Evolutionary conservation across 2,113 vertebrate genomes (phyloP), one percentile per base, ranked within the genome.

Genomic region (Halichoeres trimaculatus): DNA sequence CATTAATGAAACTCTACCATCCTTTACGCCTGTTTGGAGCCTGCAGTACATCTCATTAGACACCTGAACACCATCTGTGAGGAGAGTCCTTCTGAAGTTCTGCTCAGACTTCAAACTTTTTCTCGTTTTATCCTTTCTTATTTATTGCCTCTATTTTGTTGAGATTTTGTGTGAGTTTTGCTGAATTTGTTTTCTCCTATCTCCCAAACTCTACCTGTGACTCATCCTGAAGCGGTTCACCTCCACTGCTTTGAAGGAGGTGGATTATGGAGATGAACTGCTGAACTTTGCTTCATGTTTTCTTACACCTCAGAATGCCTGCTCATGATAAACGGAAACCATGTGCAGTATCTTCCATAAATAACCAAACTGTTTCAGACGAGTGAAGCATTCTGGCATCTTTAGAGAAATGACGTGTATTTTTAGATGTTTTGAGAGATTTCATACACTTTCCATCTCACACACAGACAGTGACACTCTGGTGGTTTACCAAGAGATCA

Each of bases 401-500:
- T 26, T n/a, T 16, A 64, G 54, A 71, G 7, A 34, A 56, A 41
- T 20, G 0, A 24, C 26, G 52, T 86, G 70, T 85, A 74, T 85
- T 83, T 86, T 90, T 76, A 8, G 5, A 75, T 60, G 38, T 77
- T 70, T 61, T 10, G 4, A 36, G 38, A 51, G 43, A 23, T 72
- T 80, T 80, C 60, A 75, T 76, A 62, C 55, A 11, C 38, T 79
- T 61, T 76, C 56, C 64, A 76, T 77, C 48, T 58, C 24, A 14
- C 53, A 23, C 20, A 12, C 51, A 63, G 30, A 52, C 6, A 1
- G 45, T 65, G 61, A 16, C 36, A 40, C 63, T 70, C 45, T 36
- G 38, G 62, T 67, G 62, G 78, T 90, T 85, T 88, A 87, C 68
- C 71, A 68, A 83, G 40, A 69, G n/a, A 47, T 50, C 47, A 19